Conservation (phyloP, 1,140 invertebrate genomes). For the Magallana angulata region DNA sequence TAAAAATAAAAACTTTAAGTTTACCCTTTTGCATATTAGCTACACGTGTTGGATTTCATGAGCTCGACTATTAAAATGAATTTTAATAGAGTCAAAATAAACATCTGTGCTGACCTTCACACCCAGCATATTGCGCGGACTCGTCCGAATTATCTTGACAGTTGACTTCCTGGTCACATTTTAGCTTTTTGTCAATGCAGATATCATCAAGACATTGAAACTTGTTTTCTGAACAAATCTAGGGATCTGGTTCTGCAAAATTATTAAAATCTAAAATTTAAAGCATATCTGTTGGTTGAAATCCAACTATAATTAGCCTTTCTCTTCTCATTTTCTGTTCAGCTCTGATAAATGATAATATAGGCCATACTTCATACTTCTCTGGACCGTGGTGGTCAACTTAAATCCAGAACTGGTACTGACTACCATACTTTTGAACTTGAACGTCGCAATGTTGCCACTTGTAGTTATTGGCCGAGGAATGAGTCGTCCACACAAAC, state of each 20-base stretch:
- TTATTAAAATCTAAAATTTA: not conserved
- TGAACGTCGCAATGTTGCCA: conserved; percentile 24
- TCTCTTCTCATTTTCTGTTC: not conserved
- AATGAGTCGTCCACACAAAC: conserved; percentile 44
- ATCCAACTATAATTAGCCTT: too few relatives aligned
- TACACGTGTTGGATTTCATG: not conserved
- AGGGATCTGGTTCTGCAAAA: not conserved
- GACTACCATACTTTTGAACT: conserved; percentile 47
- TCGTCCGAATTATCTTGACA: conserved; percentile 44
- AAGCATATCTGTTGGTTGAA: too few relatives aligned
- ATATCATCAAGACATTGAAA: conserved; percentile 44
- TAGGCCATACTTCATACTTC: conserved; percentile 35
- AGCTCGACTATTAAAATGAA: not conserved
- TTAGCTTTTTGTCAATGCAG: conserved; percentile 40
- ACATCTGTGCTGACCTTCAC: conserved; percentile 39
- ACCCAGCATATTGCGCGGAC: conserved; percentile 33
- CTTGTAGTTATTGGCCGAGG: conserved; percentile 33
- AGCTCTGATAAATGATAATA: too few relatives aligned
- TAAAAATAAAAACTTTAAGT: not conserved
- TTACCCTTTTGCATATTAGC: too few relatives aligned
- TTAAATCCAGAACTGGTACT: conserved; percentile 40
- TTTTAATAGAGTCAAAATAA: not conserved
- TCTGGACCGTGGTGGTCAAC: conserved; percentile 21
- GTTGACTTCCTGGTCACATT: conserved; percentile 47
- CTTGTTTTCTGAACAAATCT: not conserved